Percentiles rank a stretch among this genome's conserved stretches.
These are phyloP conservation scores for Pasiphila rectangulata DNA, from an alignment of 2,888 invertebrate species.

Conservation along the genomic window DNA sequence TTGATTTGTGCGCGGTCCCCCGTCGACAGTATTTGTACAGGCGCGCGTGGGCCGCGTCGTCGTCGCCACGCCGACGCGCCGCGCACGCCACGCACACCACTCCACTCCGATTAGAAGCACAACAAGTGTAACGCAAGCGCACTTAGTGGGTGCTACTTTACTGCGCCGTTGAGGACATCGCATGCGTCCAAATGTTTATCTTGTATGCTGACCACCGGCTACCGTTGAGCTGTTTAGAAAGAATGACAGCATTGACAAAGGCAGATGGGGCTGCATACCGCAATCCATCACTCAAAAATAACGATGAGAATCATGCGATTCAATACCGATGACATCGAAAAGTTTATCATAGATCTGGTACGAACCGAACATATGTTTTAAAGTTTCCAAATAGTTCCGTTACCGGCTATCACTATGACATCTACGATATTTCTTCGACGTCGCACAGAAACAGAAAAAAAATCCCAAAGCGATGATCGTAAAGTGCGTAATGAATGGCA, in stretches of 20 bases:
- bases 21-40: constrained; percentile 73
- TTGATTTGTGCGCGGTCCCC: constrained; percentile 77
- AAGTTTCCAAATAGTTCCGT: constrained; percentile 23
- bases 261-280: neutral
- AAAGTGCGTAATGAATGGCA: constrained; percentile 43
- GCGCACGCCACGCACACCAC: constrained; percentile 23
- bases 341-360: constrained; percentile 21
- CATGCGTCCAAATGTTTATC: neutral
- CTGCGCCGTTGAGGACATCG: neutral
- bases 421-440: constrained; percentile 21
- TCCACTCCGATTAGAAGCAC: constrained; percentile 8
- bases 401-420: constrained; percentile 23
- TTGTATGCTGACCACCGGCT: neutral
- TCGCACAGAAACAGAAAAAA: constrained; percentile 26
- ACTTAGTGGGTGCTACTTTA: constrained; percentile 4
- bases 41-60: constrained; percentile 52
- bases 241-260: neutral
- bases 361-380: constrained; percentile 18
- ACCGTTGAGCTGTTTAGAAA: neutral
- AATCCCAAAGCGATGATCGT: constrained; percentile 35
- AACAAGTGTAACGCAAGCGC: constrained; percentile 17
- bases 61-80: constrained; percentile 35
- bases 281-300: constrained; percentile 14
- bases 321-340: constrained; percentile 13
- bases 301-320: constrained; percentile 14